Base-by-base conservation (phyloP, 1,140 invertebrate genomes). In the Drosophila bifasciata region DNA sequence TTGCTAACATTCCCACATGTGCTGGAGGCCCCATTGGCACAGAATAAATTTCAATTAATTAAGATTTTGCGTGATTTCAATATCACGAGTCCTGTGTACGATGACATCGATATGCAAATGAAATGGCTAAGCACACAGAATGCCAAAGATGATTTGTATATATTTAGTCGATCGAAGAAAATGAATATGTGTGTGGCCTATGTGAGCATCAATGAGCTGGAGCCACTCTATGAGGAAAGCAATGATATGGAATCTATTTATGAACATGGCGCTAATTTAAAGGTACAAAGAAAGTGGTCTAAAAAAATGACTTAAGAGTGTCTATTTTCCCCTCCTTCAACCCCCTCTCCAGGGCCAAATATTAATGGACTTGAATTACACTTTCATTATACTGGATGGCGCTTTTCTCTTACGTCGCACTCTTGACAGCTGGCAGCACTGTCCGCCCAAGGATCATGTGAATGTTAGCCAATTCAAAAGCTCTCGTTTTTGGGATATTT, bases 181-280 rank as follows among this genome's bases (percentile, higher is more conserved):
- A 66, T 51, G 32, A 11, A 50, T 8, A 53, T 61, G 51, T 76
- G 73, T 21, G 46, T 62, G 39, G 73, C 32, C 16, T 76, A 76
- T 50, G 48, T 76, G 0, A 68, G 62, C 36, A 40, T 62, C 19
- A 76, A 76, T 16, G 53, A 45, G 7, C 15, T 68, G 17, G 69
- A 73, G 21, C 74, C 74, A 1, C 50, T 76, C 8, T 76, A 63
- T 36, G 70, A 76, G 11, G 74, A 76, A 13, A 13, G 7, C 25
- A 46, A 11, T n/a, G 32, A 45, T 8, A 23, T 45, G 44, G 59
- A 60, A 16, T 59, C 57, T 0, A 58, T 76, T n/a, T 67, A 66
- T 49, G 36, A 56, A 3, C 19, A 23, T 16, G n/a, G 45, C 4
- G 9, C 5, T 2, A 64, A 51, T 13, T 56, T 74, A 5, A 74